These are phyloP conservation scores for Hyperopisus bebe DNA, from an alignment of 2,113 vertebrate genomes.

Conservation along the genomic window DNA sequence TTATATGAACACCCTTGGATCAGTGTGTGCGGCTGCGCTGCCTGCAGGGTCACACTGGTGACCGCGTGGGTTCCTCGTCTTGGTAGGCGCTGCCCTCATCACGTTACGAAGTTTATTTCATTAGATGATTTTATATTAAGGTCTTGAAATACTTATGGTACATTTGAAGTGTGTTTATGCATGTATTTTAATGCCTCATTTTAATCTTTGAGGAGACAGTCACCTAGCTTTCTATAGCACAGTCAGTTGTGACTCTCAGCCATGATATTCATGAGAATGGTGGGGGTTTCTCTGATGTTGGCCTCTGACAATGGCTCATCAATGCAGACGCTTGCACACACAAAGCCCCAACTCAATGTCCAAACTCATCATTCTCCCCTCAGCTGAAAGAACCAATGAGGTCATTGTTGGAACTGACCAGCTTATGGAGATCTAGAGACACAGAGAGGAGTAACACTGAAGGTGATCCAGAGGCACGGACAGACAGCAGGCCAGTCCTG, in stretches of 20 bases:
- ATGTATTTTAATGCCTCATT: not conserved
- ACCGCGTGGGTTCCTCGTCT: too few species aligned
- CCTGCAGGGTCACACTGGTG: too few species aligned
- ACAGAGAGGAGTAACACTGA: conserved; percentile 18
- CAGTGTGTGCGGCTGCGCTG: not conserved
- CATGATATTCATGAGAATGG: conserved; percentile 2
- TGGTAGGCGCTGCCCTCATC: not conserved
- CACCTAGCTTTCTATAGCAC: not conserved
- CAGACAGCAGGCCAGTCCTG: conserved; percentile 20
- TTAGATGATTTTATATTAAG: not conserved
- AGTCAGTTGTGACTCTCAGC: not conserved
- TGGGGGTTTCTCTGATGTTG: not conserved
- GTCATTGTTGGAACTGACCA: conserved; percentile 94
- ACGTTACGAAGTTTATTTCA: not conserved
- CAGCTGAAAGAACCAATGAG: conserved; percentile 89
- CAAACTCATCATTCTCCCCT: conserved; percentile 35
- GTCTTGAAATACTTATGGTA: not conserved
- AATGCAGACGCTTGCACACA: not conserved
- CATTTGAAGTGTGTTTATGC: not conserved
- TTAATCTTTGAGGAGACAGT: not conserved
- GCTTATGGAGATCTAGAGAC: conserved; percentile 91
- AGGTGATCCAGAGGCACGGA: not conserved
- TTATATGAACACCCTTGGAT: not conserved
- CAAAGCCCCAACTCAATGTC: conserved; percentile 19
- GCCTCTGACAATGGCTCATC: not conserved